phyloP scores from a whole-genome alignment of 1,140 invertebrate species.

The Pogonognathellus flavescens region DNA sequence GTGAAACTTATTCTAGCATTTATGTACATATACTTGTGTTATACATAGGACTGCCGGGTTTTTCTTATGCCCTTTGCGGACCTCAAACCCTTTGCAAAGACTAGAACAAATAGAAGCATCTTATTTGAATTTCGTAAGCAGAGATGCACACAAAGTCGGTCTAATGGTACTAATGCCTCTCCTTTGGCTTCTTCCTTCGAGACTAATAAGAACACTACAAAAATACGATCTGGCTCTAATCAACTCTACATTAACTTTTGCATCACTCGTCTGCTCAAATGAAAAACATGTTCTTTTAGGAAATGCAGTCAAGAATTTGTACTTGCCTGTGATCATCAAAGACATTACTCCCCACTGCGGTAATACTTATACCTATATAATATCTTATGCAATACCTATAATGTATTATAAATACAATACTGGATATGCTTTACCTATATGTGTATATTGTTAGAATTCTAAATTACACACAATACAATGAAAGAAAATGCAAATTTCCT shows the following conservation, averaged over 20 bases:
- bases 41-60: constrained; percentile 44
- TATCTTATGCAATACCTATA: background rate
- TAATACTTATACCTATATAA: background rate
- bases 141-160: constrained; percentile 28
- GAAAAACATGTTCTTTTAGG: constrained; percentile 50
- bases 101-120: constrained; percentile 6
- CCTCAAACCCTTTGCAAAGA: constrained; percentile 31
- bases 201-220: background rate
- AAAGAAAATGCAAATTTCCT: background rate
- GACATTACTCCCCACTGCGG: constrained; percentile 37
- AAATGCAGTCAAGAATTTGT: constrained; percentile 52
- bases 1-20: no score
- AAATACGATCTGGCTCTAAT: constrained; percentile 40
- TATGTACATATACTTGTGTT: background rate
- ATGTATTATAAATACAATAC: background rate
- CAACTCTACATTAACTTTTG: constrained; percentile 27
- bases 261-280: constrained; percentile 38
- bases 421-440: no score
- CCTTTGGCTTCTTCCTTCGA: constrained; percentile 39
- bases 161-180: constrained; percentile 18
- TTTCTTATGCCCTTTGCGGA: constrained; percentile 43
- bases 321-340: constrained; percentile 39
- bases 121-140: constrained; percentile 12
- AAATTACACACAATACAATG: no score
- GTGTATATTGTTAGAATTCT: no score